Evolutionary conservation across 2,113 vertebrate species (phyloP).

Genomic region (Pagrus major): DNA sequence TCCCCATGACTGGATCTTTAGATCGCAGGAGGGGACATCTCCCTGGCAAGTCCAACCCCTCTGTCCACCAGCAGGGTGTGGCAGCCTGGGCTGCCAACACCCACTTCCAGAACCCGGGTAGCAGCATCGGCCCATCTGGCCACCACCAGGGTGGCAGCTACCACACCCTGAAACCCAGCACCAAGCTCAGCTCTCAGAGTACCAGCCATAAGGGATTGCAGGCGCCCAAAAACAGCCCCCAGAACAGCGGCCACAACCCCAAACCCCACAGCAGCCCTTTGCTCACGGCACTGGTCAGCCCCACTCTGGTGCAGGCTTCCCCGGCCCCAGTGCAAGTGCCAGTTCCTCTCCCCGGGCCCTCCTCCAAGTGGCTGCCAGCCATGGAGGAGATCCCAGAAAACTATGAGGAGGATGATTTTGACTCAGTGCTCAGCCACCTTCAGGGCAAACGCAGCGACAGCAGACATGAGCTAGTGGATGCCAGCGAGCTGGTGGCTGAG

Average conservation of each 20-base stretch:
- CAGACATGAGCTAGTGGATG: slow-evolving; percentile 96
- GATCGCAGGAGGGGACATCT: slow-evolving; percentile 91
- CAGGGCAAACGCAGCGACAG: slow-evolving; percentile 88
- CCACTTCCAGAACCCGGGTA: slow-evolving; percentile 94
- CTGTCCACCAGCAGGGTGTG: slow-evolving; percentile 91
- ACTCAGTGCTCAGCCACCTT: slow-evolving; percentile 94
- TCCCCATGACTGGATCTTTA: slow-evolving; percentile 85
- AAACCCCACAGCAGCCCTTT: slow-evolving; percentile 62
- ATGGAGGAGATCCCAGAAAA: slow-evolving; percentile 99
- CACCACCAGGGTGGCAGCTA: slow-evolving; percentile 82
- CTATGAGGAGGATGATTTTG: slow-evolving; percentile 97
- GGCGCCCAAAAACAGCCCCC: slow-evolving; percentile 70
- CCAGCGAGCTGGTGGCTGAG: slow-evolving; percentile 97
- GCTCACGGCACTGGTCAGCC: slow-evolving; percentile 72
- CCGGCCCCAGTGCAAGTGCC: slow-evolving; percentile 4
- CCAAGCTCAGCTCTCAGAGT: slow-evolving; percentile 83
- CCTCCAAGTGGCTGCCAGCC: slow-evolving; percentile 96
- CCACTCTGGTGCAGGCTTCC: slow-evolving; percentile 67
- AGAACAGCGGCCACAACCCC: slow-evolving; percentile 53
- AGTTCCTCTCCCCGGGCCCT: slow-evolving; percentile 70
- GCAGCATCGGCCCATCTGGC: slow-evolving; percentile 84
- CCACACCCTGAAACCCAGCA: slow-evolving; percentile 81
- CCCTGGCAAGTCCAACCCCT: slow-evolving; percentile 87
- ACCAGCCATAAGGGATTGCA: slow-evolving; percentile 63
- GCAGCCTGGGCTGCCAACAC: slow-evolving; percentile 97